Evolutionary conservation across 2,888 invertebrate species (phyloP), one percentile per base, ranked within the genome.

Genomic region (Drosophila borealis): DNA sequence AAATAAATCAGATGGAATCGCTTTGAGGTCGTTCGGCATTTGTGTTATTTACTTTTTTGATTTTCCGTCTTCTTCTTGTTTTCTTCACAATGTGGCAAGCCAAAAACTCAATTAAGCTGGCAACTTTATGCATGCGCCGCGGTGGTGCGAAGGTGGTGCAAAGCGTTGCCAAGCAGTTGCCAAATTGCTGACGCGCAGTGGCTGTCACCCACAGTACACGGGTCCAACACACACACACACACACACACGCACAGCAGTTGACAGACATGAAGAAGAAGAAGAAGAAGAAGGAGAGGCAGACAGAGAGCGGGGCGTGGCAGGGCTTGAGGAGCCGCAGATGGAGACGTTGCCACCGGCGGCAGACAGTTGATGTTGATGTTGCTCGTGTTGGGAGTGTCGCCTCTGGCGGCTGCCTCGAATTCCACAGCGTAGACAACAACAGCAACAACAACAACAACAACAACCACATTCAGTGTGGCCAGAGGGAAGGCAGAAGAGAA

Each of bases 381-480:
- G 55, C 36, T 41, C 39, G 65, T 48, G 63, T 68, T 62, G 85
- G 86, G 87, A 85, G 82, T 82, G 81, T 82, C 81, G 85, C 81
- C 85, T 67, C 59, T 57, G 80, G 80, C 77, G 62, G 65, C 78
- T 66, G 85, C 81, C 64, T 79, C 60, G 53, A 86, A 83, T 87
- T 86, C 82, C 87, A 63, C 60, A 64, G 71, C 74, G 86, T 83
- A 82, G 76, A 61, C 45, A 44, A 42, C 71, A 67, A 21, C 65
- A 44, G 36, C 25, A 39, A 44, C 67, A 57, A 41, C 56, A 34
- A 36, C 29, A 29, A 21, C 17, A 54, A 48, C 33, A 56, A 46
- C 59, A n/a, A 48, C 19, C 21, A 60, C 59, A 25, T 9, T 29
- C 44, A 42, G n/a, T 61, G 50, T 34, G 42, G 37, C 19, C 25